Conservation (phyloP, 2,888 invertebrate genomes). For the Dysmachus trigonus region DNA sequence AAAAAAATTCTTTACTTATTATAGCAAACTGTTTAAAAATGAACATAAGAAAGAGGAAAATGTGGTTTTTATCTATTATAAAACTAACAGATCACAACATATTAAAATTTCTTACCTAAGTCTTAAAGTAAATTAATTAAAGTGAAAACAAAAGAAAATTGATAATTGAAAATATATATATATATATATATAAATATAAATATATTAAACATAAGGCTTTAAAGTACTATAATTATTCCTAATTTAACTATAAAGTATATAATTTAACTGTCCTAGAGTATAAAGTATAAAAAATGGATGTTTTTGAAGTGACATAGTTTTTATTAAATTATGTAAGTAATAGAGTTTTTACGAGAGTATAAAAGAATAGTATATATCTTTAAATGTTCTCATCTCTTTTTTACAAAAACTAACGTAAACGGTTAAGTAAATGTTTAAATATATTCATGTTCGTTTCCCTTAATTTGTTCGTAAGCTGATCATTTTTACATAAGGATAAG, state of each 20-base stretch:
- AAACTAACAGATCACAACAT: slow-evolving; percentile 31
- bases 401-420: slow-evolving; percentile 32
- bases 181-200: slow-evolving; percentile 6
- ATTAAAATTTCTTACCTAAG: slow-evolving; percentile 37
- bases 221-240: slow-evolving; percentile 38
- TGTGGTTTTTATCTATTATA: slow-evolving; percentile 39
- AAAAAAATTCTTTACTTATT: slow-evolving; percentile 42
- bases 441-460: slow-evolving; percentile 11
- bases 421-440: slow-evolving; percentile 28
- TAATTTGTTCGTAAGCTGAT: slow-evolving; percentile 14
- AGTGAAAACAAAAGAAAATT: background rate
- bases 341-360: slow-evolving; percentile 33
- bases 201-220: slow-evolving; percentile 37
- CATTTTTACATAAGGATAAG: slow-evolving; percentile 16
- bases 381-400: slow-evolving; percentile 40
- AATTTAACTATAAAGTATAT: slow-evolving; percentile 30
- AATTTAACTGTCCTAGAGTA: slow-evolving; percentile 33
- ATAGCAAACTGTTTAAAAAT: slow-evolving; percentile 32
- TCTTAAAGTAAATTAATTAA: slow-evolving; percentile 4
- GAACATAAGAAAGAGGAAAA: slow-evolving; percentile 18
- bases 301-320: slow-evolving; percentile 35
- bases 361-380: slow-evolving; percentile 20
- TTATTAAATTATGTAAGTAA: slow-evolving; percentile 36
- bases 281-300: slow-evolving; percentile 20
- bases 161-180: background rate